A percentile compares a stretch with the other conserved stretches of the same genome.
Conservation (phyloP, 2,888 invertebrate genomes). For the Amorpha juglandis region DNA sequence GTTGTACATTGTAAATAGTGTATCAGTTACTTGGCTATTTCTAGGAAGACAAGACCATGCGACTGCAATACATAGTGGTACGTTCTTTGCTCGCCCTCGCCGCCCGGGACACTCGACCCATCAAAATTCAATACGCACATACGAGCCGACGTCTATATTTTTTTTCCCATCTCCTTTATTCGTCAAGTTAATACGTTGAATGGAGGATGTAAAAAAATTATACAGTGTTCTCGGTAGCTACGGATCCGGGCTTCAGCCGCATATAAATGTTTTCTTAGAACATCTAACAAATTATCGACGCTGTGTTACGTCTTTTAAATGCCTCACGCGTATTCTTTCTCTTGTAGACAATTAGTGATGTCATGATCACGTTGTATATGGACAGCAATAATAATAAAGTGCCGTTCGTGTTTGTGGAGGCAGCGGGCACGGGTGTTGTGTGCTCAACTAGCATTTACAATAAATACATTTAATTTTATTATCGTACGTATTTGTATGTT, state of each 20-base stretch:
- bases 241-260: conserved; percentile 45
- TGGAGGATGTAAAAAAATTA: conserved; percentile 64
- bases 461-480: conserved; percentile 56
- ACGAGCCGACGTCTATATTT: conserved; percentile 53
- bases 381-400: conserved; percentile 46
- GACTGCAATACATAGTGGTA: conserved; percentile 43
- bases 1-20: conserved; percentile 25
- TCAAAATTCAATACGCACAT: conserved; percentile 65
- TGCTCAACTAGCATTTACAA: conserved; percentile 50
- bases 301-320: conserved; percentile 43
- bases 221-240: conserved; percentile 50
- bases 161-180: conserved; percentile 61
- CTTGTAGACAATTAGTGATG: conserved; percentile 49
- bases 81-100: conserved; percentile 32
- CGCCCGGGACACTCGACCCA: conserved; percentile 36
- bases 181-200: conserved; percentile 65
- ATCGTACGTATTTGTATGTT: conserved; percentile 46
- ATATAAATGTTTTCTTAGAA: conserved; percentile 57
- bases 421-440: conserved; percentile 43
- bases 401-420: conserved; percentile 40
- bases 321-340: conserved; percentile 41
- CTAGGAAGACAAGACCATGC: conserved; percentile 44
- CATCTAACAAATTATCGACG: conserved; percentile 51
- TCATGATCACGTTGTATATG: conserved; percentile 50
- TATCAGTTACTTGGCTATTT: conserved; percentile 32